Percentiles rank a stretch among this genome's conserved stretches.
Conservation (phyloP, 2,888 invertebrate genomes). For the Patella pellucida region DNA sequence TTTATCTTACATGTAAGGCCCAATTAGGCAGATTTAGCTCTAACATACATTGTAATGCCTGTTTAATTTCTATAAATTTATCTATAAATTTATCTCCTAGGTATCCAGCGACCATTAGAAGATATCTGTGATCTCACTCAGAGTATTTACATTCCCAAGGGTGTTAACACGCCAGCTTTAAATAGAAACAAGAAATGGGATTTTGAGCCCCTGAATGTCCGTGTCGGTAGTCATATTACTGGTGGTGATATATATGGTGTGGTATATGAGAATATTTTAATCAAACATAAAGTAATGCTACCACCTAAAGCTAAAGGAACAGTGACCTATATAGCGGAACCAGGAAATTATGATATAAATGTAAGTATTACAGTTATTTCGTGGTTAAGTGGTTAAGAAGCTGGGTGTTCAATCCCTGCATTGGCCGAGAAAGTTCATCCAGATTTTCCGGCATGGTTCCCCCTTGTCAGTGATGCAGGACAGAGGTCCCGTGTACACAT, state of each 20-base stretch:
- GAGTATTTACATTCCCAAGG: conserved; percentile 99
- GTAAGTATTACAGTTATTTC: conserved; percentile 75
- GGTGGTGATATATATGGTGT: conserved; percentile 97
- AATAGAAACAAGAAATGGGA: conserved; percentile 90
- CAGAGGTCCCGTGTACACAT: too few species aligned
- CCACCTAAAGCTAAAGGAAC: conserved; percentile 96
- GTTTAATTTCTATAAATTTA: background rate
- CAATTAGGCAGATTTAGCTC: too few species aligned
- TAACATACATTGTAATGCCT: too few species aligned
- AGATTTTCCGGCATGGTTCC: too few species aligned
- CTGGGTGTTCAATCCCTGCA: too few species aligned
- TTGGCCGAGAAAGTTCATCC: too few species aligned
- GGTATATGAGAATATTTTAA: conserved; percentile 96
- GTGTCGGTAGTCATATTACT: conserved; percentile 94
- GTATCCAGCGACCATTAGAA: conserved; percentile 95
- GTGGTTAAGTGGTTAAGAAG: too few species aligned
- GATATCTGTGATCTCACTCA: conserved; percentile 93
- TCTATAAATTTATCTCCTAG: conserved; percentile 53
- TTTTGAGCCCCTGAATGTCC: conserved; percentile 74
- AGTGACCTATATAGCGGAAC: conserved; percentile 92
- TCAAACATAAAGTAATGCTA: conserved; percentile 96
- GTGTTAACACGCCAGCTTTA: conserved; percentile 93
- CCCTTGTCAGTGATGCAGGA: too few species aligned
- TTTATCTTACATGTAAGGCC: too few species aligned
- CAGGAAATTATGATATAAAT: conserved; percentile 91